Percentiles rank a stretch among this genome's conserved stretches.
phyloP scores from a whole-genome alignment of 1,140 invertebrate genomes.

The Potamilus streckersoni region DNA sequence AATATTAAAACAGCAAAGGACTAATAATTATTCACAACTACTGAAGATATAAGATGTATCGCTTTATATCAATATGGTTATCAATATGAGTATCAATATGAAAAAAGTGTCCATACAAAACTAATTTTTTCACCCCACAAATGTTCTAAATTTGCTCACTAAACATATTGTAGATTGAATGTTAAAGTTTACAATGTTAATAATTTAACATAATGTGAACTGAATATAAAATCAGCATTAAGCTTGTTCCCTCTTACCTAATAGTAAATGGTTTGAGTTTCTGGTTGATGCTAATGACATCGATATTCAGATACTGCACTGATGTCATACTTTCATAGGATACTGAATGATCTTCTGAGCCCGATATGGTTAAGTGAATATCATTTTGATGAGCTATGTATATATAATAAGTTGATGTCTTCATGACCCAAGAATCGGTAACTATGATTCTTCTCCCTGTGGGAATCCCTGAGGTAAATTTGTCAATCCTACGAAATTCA shows the following conservation, averaged over 20 bases:
- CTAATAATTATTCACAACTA: too few species aligned
- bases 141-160: too few species aligned
- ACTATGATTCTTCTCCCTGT: slow-evolving; percentile 77
- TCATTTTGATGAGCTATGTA: slow-evolving; percentile 83
- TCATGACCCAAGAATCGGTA: slow-evolving; percentile 91
- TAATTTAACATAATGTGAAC: too few species aligned
- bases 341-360: slow-evolving; percentile 79
- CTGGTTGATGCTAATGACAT: slow-evolving; percentile 75
- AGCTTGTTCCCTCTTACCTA: slow-evolving; percentile 38
- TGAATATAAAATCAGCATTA: too few species aligned
- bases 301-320: slow-evolving; percentile 85
- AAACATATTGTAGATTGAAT: too few species aligned
- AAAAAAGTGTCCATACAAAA: too few species aligned
- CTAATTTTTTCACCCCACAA: too few species aligned
- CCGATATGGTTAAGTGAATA: slow-evolving; percentile 79
- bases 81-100: too few species aligned
- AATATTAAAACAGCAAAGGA: too few species aligned
- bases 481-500: slow-evolving; percentile 83
- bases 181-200: too few species aligned
- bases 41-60: too few species aligned
- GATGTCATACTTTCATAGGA: slow-evolving; percentile 71
- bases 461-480: slow-evolving; percentile 77
- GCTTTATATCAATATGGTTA: too few species aligned
- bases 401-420: slow-evolving; percentile 81
- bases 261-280: slow-evolving; percentile 64